Conservation (phyloP, 2,797 vertebrate species). For the Onychomys torridus region DNA sequence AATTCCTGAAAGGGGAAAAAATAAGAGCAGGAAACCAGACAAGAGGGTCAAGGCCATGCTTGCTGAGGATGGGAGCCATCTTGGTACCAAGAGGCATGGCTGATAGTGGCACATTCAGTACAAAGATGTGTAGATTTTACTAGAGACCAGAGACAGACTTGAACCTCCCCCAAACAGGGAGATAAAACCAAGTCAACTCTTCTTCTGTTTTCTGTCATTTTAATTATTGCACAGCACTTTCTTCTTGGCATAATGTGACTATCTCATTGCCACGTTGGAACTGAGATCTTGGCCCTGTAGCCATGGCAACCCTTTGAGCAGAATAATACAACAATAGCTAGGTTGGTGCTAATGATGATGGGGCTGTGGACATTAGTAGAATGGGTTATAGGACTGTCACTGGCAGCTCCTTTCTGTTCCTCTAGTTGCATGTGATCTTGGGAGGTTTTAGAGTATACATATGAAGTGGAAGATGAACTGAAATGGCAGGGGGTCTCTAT, state of each 20-base stretch:
- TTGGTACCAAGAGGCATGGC: not conserved
- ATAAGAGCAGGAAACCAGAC: not conserved
- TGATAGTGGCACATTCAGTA: not conserved
- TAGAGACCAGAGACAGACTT: not conserved
- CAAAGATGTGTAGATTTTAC: not conserved
- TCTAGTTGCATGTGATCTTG: not conserved
- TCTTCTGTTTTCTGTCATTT: not conserved
- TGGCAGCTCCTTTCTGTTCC: not conserved
- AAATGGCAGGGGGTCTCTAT: not conserved
- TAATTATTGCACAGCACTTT: not conserved
- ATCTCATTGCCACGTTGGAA: not conserved
- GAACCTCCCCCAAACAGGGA: not conserved
- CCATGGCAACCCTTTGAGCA: not conserved
- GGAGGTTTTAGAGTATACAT: not conserved
- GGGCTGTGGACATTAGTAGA: not conserved
- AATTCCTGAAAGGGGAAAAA: not conserved
- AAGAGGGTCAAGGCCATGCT: fast-evolving
- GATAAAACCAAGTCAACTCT: not conserved
- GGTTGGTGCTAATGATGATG: not conserved
- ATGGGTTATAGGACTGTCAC: not conserved
- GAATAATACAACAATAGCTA: not conserved
- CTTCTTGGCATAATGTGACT: not conserved
- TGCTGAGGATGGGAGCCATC: not conserved
- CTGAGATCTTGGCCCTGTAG: not conserved
- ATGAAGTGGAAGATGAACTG: not conserved